Evolutionary conservation across 2,113 vertebrate genomes (phyloP).

Genomic region (Craseonycteris thonglongyai): DNA sequence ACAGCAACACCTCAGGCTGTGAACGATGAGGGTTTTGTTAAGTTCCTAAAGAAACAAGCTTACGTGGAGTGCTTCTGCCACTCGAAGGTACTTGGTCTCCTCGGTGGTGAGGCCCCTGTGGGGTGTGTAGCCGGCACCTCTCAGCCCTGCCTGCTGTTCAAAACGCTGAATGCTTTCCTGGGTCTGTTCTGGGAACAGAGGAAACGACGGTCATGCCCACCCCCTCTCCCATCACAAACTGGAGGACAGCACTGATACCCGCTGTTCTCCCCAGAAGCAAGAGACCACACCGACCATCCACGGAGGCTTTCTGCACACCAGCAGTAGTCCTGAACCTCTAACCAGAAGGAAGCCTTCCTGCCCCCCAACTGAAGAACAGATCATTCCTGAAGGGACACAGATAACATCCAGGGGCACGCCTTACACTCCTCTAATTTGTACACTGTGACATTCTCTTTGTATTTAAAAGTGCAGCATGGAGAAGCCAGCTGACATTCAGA

Average conservation of each 20-base stretch:
- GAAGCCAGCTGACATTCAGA: neutral
- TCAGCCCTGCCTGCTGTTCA: constrained; percentile 93
- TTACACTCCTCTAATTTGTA: neutral
- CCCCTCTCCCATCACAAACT: neutral
- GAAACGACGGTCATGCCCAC: constrained; percentile 9
- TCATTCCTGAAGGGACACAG: neutral
- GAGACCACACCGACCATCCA: neutral
- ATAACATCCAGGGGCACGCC: neutral
- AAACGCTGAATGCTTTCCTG: constrained; percentile 94
- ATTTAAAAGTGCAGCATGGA: neutral
- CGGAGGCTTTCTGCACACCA: fast-evolving
- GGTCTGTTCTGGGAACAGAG: constrained; percentile 85
- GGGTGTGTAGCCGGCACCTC: constrained; percentile 90
- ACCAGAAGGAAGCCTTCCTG: neutral
- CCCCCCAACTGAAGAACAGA: neutral
- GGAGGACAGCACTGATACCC: no score
- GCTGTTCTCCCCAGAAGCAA: neutral
- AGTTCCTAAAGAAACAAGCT: constrained; percentile 62
- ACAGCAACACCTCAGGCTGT: neutral
- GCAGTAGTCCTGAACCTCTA: neutral
- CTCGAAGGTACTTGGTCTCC: constrained; percentile 89
- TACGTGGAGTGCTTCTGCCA: constrained; percentile 89
- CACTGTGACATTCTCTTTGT: neutral
- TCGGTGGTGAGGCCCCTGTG: constrained; percentile 94
- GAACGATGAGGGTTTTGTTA: neutral